Conservation (phyloP, 1,140 invertebrate species). For the Sycophila sp. region DNA sequence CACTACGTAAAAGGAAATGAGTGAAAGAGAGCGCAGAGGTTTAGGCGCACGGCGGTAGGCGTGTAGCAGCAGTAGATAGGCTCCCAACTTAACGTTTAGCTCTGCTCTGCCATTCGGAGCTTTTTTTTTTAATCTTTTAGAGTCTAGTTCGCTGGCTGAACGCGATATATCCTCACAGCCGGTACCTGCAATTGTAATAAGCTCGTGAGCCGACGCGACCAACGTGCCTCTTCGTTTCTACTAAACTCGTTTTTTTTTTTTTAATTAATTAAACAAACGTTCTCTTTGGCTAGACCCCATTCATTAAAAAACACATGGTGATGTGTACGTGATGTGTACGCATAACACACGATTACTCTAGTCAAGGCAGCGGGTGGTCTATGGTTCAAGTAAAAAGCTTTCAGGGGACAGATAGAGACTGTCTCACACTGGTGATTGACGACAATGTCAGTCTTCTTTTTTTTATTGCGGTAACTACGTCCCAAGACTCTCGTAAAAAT, state of each 20-base stretch:
- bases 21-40: constrained; percentile 45
- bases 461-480: background rate
- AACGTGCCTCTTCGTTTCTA: background rate
- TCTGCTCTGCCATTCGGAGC: background rate
- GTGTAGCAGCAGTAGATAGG: background rate
- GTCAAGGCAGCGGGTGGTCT: background rate
- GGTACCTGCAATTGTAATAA: constrained; percentile 60
- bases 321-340: too few species aligned
- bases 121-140: background rate
- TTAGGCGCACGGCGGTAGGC: constrained; percentile 17
- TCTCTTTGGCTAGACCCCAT: background rate
- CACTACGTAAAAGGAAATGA: constrained; percentile 46
- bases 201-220: constrained; percentile 42
- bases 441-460: too few species aligned
- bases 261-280: background rate
- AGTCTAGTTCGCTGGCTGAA: constrained; percentile 38
- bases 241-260: too few species aligned
- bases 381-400: constrained; percentile 21
- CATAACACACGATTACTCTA: background rate
- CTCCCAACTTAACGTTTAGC: constrained; percentile 13
- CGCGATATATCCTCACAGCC: constrained; percentile 56
- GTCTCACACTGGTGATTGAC: constrained; percentile 12
- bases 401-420: constrained; percentile 21
- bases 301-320: background rate
- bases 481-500: background rate